Evolutionary conservation across 2,888 invertebrate species (phyloP).

Genomic region (Oscheius sp.): DNA sequence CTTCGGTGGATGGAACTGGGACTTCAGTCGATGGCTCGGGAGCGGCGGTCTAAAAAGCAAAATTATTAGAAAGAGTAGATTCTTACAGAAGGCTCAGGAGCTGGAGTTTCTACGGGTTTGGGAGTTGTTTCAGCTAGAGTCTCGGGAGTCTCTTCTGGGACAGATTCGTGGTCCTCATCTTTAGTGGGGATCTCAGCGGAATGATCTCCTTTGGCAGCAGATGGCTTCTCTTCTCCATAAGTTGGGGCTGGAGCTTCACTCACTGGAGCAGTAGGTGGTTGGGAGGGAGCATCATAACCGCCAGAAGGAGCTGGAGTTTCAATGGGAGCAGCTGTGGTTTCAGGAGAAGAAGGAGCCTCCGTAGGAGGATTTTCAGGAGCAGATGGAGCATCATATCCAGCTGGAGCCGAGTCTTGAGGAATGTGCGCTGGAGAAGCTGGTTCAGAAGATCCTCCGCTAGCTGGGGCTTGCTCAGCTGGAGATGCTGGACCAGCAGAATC

Average conservation of each 20-base stretch:
- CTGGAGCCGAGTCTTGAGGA: conserved; percentile 5
- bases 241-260: too few relatives aligned
- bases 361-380: conserved; percentile 13
- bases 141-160: background rate
- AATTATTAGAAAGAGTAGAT: too few relatives aligned
- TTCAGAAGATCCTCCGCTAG: background rate
- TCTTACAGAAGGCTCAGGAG: background rate
- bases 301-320: background rate
- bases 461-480: background rate
- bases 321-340: background rate
- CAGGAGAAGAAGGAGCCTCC: background rate
- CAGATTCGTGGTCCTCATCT: background rate
- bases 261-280: conserved; percentile 6
- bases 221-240: background rate
- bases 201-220: background rate
- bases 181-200: background rate
- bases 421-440: conserved; percentile 11
- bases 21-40: conserved; percentile 25
- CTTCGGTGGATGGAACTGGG: background rate
- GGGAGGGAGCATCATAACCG: background rate
- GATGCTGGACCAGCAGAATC: background rate
- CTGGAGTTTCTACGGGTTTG: background rate
- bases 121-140: background rate
- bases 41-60: too few relatives aligned
- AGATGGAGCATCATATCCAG: conserved; percentile 18